Evolutionary conservation across 92 coral and sea anemone species (phyloP), one percentile per base, ranked within the genome.

Genomic region (Nematostella vectensis): DNA sequence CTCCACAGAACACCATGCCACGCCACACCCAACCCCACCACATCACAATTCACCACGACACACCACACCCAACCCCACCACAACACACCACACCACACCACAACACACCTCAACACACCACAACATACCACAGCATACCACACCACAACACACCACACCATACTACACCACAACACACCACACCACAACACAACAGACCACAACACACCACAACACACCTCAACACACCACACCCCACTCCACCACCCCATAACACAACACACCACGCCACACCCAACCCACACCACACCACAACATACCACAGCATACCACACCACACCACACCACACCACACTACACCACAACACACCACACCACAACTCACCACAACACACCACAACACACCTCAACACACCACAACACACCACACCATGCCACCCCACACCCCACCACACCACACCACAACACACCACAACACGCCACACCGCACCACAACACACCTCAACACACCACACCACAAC

Each of bases 381-480:
- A 57, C 47, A 37, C 12, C 51, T 19, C 4, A 55, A 4, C 9
- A 42, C 61, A 55, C 20, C n/a, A 42, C 43, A 29, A 6, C 10
- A 6, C 61, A 27, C 61, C 9, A 6, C 44, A 55, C 23, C 61
- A 55, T 20, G 31, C 61, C 61, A 55, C 44, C 27, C 61, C 61
- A 55, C 23, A 55, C 61, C 44, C 27, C 23, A 30, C 42, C 44
- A 30, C 61, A 55, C 62, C 62, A 57, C 48, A 20, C 21, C 48
- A 17, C 48, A 37, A 47, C 62, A 16, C 28, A 57, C 62, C 62
- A 57, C 48, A 57, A 12, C 48, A 57, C 48, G 2, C 28, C 62
- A 57, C 28, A 57, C 62, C 47, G 37, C 62, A 57, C 25, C 47
- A 57, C 62, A 57, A 3, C 61, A 55, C 44, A 55, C 44, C 61